Evolutionary conservation across 2,888 invertebrate species (phyloP).

Genomic region (Antitype chi): DNA sequence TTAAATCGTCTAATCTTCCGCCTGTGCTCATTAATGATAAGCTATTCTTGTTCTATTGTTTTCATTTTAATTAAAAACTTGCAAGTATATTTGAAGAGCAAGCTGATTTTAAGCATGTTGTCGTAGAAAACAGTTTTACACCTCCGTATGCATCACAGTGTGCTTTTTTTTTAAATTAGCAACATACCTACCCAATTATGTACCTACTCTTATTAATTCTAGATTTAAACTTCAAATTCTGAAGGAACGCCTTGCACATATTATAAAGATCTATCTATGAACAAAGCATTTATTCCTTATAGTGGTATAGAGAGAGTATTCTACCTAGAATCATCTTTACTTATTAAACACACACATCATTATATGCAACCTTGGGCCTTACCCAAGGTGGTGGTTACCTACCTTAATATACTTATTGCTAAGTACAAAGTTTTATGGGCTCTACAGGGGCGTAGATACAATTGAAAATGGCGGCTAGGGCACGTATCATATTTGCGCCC

Average conservation of each 20-base stretch:
- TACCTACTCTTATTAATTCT: neutral
- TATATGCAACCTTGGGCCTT: too few species aligned
- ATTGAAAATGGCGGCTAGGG: too few species aligned
- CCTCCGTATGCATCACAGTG: neutral
- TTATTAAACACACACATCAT: neutral
- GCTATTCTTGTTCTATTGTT: neutral
- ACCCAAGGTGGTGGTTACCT: too few species aligned
- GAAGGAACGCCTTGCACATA: neutral
- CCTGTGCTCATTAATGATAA: slow-evolving; percentile 1
- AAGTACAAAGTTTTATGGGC: too few species aligned
- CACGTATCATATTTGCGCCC: too few species aligned
- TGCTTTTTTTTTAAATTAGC: neutral
- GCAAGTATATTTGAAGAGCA: neutral
- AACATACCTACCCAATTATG: neutral
- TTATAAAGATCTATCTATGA: neutral
- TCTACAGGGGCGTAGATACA: too few species aligned
- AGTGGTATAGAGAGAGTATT: too few species aligned
- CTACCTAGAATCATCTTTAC: neutral
- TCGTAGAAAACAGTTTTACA: neutral
- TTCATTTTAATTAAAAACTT: neutral
- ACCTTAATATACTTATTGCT: too few species aligned
- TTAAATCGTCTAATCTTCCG: slow-evolving; percentile 1
- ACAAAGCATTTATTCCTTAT: too few species aligned
- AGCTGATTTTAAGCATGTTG: neutral
- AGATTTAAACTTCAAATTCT: neutral